phyloP scores from a whole-genome alignment of 2,113 vertebrate genomes.

The Thalassarche chlororhynchos region DNA sequence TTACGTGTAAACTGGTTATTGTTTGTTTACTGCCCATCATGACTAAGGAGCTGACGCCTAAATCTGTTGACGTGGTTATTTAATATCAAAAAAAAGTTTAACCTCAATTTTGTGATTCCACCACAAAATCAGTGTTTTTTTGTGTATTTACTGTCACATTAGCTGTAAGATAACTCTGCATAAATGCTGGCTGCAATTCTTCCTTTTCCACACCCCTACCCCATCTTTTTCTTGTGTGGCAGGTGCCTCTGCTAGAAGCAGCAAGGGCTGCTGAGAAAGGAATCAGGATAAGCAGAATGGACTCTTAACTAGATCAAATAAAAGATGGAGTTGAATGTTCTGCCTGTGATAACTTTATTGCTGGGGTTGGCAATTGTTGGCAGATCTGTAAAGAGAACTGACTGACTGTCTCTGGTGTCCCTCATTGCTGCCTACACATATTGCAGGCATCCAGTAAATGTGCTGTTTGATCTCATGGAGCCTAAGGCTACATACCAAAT shows the following conservation, averaged over 20 bases:
- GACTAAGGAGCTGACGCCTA: background rate
- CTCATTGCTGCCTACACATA: background rate
- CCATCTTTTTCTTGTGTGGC: background rate
- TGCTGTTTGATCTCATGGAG: background rate
- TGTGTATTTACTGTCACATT: background rate
- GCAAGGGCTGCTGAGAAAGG: background rate
- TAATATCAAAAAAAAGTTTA: background rate
- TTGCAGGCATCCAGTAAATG: background rate
- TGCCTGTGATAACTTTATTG: conserved; percentile 8
- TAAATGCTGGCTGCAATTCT: background rate
- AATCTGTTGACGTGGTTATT: background rate
- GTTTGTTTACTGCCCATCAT: background rate
- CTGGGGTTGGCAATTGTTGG: background rate
- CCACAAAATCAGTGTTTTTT: background rate
- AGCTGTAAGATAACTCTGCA: background rate
- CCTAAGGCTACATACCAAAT: background rate
- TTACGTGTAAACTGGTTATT: background rate
- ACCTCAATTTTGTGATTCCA: background rate
- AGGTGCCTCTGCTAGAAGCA: background rate
- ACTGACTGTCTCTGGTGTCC: background rate
- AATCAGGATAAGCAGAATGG: background rate
- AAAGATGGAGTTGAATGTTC: background rate
- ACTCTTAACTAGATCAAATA: background rate
- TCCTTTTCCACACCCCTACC: background rate
- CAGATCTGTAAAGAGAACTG: conserved; percentile 3